These are phyloP conservation scores for Andricus quercusramuli DNA, from an alignment of 2,888 invertebrate genomes.

Conservation along the genomic window DNA sequence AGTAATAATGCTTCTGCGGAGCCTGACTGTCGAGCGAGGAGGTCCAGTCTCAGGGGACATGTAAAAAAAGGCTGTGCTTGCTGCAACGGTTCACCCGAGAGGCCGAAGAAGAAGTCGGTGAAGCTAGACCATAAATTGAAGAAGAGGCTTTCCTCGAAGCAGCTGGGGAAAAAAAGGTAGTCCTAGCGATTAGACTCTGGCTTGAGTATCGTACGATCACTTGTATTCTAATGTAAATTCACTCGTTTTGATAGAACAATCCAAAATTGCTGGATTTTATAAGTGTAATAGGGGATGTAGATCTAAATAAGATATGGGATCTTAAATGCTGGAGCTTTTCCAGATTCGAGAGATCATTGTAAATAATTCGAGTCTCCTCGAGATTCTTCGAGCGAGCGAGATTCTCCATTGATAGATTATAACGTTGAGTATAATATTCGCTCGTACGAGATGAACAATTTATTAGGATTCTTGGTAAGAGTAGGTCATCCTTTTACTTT, in stretches of 20 bases:
- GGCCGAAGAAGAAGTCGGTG: slow-evolving; percentile 79
- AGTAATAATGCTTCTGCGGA: slow-evolving; percentile 66
- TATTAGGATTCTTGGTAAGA: slow-evolving; percentile 54
- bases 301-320: not conserved
- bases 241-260: slow-evolving; percentile 3
- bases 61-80: slow-evolving; percentile 83
- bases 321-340: not conserved
- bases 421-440: slow-evolving; percentile 49
- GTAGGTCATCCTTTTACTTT: slow-evolving; percentile 73
- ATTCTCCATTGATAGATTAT: slow-evolving; percentile 16
- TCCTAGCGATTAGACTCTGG: slow-evolving; percentile 68
- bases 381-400: slow-evolving; percentile 1
- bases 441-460: slow-evolving; percentile 50
- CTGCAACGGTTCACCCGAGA: slow-evolving; percentile 82
- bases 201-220: slow-evolving; percentile 45
- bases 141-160: slow-evolving; percentile 69
- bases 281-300: not conserved
- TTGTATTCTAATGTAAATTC: slow-evolving; percentile 43
- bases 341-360: not conserved
- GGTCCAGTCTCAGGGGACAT: slow-evolving; percentile 80
- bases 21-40: slow-evolving; percentile 70
- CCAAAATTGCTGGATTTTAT: not conserved
- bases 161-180: slow-evolving; percentile 76
- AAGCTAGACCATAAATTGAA: slow-evolving; percentile 72
- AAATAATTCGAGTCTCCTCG: slow-evolving; percentile 8